These are phyloP conservation scores for Aeoliscus strigatus DNA, from an alignment of 2,797 vertebrate genomes.

Conservation along the genomic window DNA sequence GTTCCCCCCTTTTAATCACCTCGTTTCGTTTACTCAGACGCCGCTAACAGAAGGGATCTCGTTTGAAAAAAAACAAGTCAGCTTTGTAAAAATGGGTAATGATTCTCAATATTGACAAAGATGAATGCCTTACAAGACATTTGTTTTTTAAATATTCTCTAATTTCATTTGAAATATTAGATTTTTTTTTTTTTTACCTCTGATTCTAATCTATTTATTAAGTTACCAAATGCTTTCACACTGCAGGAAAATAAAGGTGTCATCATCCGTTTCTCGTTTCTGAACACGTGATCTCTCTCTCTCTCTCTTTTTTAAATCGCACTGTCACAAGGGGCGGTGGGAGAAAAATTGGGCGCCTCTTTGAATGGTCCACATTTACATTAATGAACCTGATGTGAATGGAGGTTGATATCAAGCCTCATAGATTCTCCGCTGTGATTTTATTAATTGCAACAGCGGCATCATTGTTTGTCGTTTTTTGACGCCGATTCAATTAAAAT, in stretches of 20 bases:
- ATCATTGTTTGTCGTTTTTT: constrained; percentile 98
- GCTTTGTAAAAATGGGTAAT: constrained; percentile 24
- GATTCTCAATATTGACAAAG: constrained; percentile 9
- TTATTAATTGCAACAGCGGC: constrained; percentile 99
- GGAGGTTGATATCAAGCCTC: constrained; percentile 99
- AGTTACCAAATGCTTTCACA: no score
- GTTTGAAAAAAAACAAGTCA: constrained; percentile 14
- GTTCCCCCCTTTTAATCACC: constrained; percentile 95
- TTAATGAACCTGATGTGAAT: constrained; percentile 96
- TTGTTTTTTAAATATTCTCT: no score
- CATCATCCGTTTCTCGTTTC: no score
- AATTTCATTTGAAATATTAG: no score
- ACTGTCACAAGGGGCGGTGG: constrained; percentile 73
- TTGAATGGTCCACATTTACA: constrained; percentile 82
- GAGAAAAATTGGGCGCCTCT: constrained; percentile 81
- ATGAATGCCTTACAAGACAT: no score
- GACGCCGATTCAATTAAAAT: constrained; percentile 96
- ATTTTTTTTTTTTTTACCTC: no score
- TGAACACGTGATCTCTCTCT: no score
- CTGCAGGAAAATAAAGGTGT: no score
- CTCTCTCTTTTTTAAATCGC: constrained; percentile 81
- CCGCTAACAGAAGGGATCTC: constrained; percentile 44
- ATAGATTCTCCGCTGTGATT: constrained; percentile 97
- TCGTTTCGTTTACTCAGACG: constrained; percentile 76
- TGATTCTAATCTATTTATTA: no score